phyloP scores from a whole-genome alignment of 2,888 invertebrate species.

The Helobdella robusta region DNA sequence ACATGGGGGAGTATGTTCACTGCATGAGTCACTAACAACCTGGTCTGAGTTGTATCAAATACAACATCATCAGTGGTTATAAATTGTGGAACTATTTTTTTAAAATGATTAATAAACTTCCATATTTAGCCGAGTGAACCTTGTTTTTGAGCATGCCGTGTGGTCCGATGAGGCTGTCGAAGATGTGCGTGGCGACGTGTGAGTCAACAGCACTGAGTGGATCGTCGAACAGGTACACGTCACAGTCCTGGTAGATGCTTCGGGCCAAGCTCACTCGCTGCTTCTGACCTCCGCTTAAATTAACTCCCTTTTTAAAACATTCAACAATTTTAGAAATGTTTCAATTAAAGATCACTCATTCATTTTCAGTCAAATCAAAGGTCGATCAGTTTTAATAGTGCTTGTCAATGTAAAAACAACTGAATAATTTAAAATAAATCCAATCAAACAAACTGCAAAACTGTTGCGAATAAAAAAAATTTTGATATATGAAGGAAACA shows the following conservation, averaged over 20 bases:
- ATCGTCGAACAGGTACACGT: conserved; percentile 30
- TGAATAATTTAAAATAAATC: too few species aligned
- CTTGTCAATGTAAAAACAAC: too few species aligned
- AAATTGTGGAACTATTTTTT: too few species aligned
- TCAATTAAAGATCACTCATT: too few species aligned
- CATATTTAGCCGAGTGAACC: too few species aligned
- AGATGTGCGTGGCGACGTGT: conserved; percentile 30
- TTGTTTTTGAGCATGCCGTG: conserved; percentile 26
- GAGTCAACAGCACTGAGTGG: conserved; percentile 28
- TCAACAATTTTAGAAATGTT: neutral
- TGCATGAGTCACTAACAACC: conserved; percentile 9
- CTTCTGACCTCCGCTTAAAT: conserved; percentile 30
- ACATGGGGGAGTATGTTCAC: conserved; percentile 1
- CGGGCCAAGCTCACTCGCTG: conserved; percentile 29
- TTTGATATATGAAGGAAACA: too few species aligned
- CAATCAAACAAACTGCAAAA: too few species aligned
- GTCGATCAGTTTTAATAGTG: too few species aligned
- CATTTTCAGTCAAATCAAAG: too few species aligned
- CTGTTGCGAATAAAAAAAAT: too few species aligned
- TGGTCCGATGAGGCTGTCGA: conserved; percentile 26
- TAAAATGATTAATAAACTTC: too few species aligned
- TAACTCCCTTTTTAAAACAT: conserved; percentile 25
- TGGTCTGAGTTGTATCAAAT: neutral
- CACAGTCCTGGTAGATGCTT: conserved; percentile 25
- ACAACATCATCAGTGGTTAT: too few species aligned